Evolutionary conservation across 2,113 vertebrate species (phyloP).

Genomic region (Lethenteron camtschaticum): DNA sequence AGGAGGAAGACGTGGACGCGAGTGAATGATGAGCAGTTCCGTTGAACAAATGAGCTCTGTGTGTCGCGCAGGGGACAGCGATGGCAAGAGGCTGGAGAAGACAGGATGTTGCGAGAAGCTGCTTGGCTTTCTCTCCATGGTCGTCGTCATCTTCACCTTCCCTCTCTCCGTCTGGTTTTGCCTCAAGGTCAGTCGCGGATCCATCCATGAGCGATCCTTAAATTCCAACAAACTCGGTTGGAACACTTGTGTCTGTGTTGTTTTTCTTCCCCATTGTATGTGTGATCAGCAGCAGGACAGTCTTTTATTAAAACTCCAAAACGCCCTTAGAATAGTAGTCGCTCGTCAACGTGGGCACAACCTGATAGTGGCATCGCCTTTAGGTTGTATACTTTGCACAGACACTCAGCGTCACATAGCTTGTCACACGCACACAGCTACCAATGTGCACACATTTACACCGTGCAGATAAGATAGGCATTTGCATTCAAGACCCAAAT

Average conservation of each 20-base stretch:
- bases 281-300: not conserved
- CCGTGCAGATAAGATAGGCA: too few relatives aligned
- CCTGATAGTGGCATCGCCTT: too few relatives aligned
- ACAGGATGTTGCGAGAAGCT: not conserved
- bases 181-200: not conserved
- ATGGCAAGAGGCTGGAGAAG: not conserved
- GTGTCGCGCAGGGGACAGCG: not conserved
- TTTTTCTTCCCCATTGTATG: not conserved
- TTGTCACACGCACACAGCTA: too few relatives aligned
- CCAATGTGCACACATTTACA: too few relatives aligned
- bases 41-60: not conserved
- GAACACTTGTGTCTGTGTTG: too few relatives aligned
- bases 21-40: not conserved
- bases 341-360: too few relatives aligned
- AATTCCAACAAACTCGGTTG: too few relatives aligned
- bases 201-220: too few relatives aligned
- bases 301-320: not conserved
- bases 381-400: too few relatives aligned
- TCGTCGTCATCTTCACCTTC: not conserved
- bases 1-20: not conserved
- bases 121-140: not conserved
- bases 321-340: too few relatives aligned
- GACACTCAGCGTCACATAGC: too few relatives aligned
- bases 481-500: too few relatives aligned
- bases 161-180: slow-evolving; percentile 3